Evolutionary conservation across 2,113 vertebrate genomes (phyloP).

Genomic region (Pseudopipra pipra): DNA sequence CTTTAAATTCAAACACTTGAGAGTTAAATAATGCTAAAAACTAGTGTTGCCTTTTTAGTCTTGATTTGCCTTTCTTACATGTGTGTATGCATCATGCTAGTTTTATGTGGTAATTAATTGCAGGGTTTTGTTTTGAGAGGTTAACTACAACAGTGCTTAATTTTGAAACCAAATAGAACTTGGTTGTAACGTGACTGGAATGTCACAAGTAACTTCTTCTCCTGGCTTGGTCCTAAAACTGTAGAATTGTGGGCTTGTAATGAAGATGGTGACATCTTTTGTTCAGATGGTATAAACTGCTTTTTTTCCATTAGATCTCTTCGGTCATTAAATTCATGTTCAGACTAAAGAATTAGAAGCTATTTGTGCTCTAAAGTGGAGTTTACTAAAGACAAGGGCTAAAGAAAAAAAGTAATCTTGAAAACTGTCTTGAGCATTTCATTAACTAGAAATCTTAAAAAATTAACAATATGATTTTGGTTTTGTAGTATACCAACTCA

Average conservation of each 20-base stretch:
- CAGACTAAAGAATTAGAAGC: background rate
- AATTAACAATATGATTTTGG: background rate
- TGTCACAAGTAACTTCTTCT: background rate
- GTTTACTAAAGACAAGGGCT: background rate
- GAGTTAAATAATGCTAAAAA: background rate
- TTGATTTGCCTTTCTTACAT: constrained; percentile 17
- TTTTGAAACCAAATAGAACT: background rate
- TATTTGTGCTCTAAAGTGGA: background rate
- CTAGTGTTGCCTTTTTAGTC: background rate
- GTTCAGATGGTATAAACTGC: background rate
- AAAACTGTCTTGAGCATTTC: background rate
- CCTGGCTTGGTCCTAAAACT: background rate
- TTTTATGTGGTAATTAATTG: constrained; percentile 42
- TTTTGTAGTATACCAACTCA: background rate
- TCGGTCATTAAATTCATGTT: background rate
- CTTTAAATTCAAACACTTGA: background rate
- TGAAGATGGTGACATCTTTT: background rate
- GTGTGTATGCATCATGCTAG: background rate
- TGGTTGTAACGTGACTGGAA: background rate
- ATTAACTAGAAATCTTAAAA: background rate
- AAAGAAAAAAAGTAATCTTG: background rate
- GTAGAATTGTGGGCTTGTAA: background rate
- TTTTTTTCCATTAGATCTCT: background rate
- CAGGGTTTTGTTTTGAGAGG: background rate
- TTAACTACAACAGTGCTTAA: background rate